These are phyloP conservation scores for Onthophagus taurus DNA, from an alignment of 1,140 invertebrate genomes.

Conservation along the genomic window DNA sequence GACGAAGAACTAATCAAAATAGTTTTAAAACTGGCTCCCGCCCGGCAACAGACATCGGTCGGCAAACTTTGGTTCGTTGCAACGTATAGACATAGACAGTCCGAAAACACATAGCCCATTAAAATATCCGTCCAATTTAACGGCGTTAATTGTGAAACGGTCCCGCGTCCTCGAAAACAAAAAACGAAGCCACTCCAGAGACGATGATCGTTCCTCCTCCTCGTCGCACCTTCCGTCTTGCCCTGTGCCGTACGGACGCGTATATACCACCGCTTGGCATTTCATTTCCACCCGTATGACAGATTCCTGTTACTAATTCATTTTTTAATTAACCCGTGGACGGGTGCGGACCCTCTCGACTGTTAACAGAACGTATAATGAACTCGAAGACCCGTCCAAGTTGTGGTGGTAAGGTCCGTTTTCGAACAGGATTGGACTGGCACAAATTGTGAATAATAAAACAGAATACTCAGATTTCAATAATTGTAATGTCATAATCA, in stretches of 20 bases:
- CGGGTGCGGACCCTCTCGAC: constrained; percentile 21
- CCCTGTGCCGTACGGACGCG: constrained; percentile 12
- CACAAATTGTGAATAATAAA: too few species aligned
- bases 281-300: constrained; percentile 34
- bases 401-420: too few species aligned
- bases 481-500: too few species aligned
- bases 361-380: constrained; percentile 15
- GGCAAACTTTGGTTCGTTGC: background rate
- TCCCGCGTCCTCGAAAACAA: too few species aligned
- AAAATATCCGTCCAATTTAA: constrained; percentile 32
- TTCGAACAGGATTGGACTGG: too few species aligned
- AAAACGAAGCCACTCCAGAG: background rate
- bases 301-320: constrained; percentile 35
- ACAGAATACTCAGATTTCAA: too few species aligned
- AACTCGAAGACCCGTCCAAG: too few species aligned
- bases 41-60: too few species aligned
- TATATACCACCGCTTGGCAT: constrained; percentile 31
- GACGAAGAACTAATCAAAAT: too few species aligned
- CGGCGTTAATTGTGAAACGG: constrained; percentile 23
- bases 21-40: too few species aligned
- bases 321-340: constrained; percentile 32
- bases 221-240: too few species aligned
- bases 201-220: background rate
- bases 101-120: constrained; percentile 27
- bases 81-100: constrained; percentile 4